Evolutionary conservation across 1,140 invertebrate species (phyloP), one percentile per base, ranked within the genome.

Genomic region (Trigoniulus corallinus): DNA sequence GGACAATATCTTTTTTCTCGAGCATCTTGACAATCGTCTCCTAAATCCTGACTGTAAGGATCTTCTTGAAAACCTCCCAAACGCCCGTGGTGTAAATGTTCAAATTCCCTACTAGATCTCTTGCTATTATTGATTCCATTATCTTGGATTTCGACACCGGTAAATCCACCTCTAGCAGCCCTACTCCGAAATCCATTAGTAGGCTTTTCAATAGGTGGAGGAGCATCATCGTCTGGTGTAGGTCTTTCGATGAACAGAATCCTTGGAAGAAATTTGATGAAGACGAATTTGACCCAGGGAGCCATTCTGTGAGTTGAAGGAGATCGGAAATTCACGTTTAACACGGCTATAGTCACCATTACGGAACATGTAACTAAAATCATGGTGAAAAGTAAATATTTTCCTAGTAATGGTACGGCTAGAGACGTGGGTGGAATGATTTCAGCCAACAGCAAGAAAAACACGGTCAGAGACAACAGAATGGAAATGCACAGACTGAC

Each of bases 351-450:
- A 21, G 96, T 98, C 55, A 97, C 85, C 18, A 96, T 80, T 39
- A 98, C 94, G 21, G 93, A 98, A 7, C 97, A 67, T 0, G 85
- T 93, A 1, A 99, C 94, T 22, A 99, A 72, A 39, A 98, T 76
- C 92, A 98, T 97, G 1, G 95, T 98, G 64, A 99, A 99, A 0
- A 99, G 75, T 0, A 99, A 76, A 68, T 98, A 99, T 69, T 98
- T 98, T 25, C 95, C 94, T 15, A 99, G 76, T 2, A 99, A 71
- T 3, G 96, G 95, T 26, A 99, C 72, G 0, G 94, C 93, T 13
- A 98, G 69, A 2, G 93, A 98, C 0, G 95, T 99, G 0, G 95
- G 95, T 0, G 96, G 96, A 68, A 98, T 98, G 58, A 98, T 95
- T 72, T 94, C 88, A 0, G 86, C 94, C 59, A 99, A 88, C 3